A percentile compares a stretch with the other conserved stretches of the same genome.
Evolutionary conservation across 2,888 invertebrate genomes (phyloP).

Genomic region (Chymomyza fuscimana): DNA sequence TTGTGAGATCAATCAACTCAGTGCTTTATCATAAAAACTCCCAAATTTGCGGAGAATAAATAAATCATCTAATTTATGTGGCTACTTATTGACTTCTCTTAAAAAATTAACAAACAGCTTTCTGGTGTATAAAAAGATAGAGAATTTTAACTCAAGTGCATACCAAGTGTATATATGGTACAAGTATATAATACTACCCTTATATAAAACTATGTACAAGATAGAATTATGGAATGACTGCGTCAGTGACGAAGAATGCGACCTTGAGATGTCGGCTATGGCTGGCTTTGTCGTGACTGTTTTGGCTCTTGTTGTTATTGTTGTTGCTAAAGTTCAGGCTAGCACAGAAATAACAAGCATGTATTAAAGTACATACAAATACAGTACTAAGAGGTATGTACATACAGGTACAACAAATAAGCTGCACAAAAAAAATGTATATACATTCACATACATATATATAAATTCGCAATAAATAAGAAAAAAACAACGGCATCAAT

Average conservation of each 20-base stretch:
- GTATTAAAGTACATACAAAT: constrained; percentile 33
- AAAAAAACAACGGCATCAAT: constrained; percentile 37
- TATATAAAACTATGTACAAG: constrained; percentile 16
- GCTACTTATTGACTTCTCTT: constrained; percentile 25
- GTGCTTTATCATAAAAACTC: neutral
- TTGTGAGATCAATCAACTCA: too few species aligned
- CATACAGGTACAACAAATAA: constrained; percentile 43
- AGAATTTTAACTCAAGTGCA: neutral
- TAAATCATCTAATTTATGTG: constrained; percentile 23
- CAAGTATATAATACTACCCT: too few species aligned
- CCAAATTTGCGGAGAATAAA: neutral
- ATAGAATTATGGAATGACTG: constrained; percentile 61
- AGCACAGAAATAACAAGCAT: constrained; percentile 11
- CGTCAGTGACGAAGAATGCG: constrained; percentile 69
- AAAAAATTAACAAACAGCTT: neutral
- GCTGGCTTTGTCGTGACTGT: constrained; percentile 14
- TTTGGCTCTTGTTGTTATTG: constrained; percentile 45
- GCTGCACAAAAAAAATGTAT: constrained; percentile 22
- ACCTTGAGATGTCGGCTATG: constrained; percentile 65
- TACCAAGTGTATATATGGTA: neutral
- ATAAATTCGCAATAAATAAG: constrained; percentile 22
- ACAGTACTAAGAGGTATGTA: constrained; percentile 29
- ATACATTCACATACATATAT: too few species aligned
- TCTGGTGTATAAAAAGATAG: neutral
- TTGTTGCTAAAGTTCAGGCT: constrained; percentile 55